Conservation (phyloP, 2,888 invertebrate species). For the Drosophila emarginata region DNA sequence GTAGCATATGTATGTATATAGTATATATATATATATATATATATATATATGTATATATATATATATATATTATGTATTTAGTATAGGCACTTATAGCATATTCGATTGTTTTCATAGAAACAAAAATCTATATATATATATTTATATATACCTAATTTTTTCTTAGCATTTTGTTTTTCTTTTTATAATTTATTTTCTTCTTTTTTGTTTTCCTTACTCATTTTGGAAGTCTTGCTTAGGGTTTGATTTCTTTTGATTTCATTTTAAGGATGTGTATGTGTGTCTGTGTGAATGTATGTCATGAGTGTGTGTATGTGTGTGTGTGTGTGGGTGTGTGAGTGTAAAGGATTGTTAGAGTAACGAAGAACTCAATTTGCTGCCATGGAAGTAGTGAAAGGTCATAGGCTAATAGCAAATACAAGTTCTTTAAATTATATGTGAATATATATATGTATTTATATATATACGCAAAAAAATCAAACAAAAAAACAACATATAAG, state of each 20-base stretch:
- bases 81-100: constrained; percentile 72
- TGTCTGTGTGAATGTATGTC: constrained; percentile 26
- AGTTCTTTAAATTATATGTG: background rate
- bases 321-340: constrained; percentile 14
- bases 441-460: background rate
- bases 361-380: background rate
- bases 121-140: constrained; percentile 54
- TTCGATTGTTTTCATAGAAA: constrained; percentile 72
- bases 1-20: constrained; percentile 28
- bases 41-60: constrained; percentile 36
- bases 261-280: constrained; percentile 28
- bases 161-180: constrained; percentile 34
- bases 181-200: constrained; percentile 31
- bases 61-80: constrained; percentile 39
- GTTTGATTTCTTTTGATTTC: constrained; percentile 29
- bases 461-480: background rate
- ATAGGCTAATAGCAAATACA: background rate
- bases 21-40: constrained; percentile 33
- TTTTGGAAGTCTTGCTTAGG: constrained; percentile 52
- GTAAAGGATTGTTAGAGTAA: background rate
- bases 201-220: constrained; percentile 35
- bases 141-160: constrained; percentile 36
- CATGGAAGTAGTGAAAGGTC: constrained; percentile 1
- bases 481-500: background rate
- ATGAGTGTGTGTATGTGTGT: constrained; percentile 25